Percentiles rank a stretch among this genome's conserved stretches.
These are phyloP conservation scores for Sinella curviseta DNA, from an alignment of 1,140 invertebrate genomes.

Conservation along the genomic window DNA sequence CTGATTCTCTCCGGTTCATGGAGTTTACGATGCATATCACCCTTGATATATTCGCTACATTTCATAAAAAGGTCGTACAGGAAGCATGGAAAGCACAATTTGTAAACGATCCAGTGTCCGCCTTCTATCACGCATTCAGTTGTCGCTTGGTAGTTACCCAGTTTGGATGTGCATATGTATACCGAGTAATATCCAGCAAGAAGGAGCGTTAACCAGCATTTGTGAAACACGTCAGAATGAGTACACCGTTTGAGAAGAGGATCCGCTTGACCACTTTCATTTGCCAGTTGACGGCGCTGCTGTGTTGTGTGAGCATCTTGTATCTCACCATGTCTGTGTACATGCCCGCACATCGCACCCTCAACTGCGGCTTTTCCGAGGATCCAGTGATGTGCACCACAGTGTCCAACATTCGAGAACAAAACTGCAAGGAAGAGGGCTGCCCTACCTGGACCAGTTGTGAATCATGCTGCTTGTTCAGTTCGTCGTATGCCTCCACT, in stretches of 20 bases:
- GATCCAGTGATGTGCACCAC: conserved; percentile 87
- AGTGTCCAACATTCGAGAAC: conserved; percentile 71
- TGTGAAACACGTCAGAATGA: conserved; percentile 59
- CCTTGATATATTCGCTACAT: too few species aligned
- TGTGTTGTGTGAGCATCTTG: conserved; percentile 82
- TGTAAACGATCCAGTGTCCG: too few species aligned
- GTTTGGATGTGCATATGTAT: too few species aligned
- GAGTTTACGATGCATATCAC: too few species aligned
- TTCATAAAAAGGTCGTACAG: too few species aligned
- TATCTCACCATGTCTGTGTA: conserved; percentile 83
- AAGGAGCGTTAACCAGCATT: not conserved
- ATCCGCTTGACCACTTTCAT: conserved; percentile 89
- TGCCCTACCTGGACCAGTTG: conserved; percentile 74
- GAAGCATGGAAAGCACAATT: too few species aligned
- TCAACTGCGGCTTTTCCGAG: conserved; percentile 78
- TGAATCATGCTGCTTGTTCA: conserved; percentile 87
- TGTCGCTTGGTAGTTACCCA: too few species aligned
- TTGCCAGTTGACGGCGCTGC: conserved; percentile 84
- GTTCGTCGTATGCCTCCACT: conserved; percentile 80
- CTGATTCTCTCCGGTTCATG: too few species aligned
- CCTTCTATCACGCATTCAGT: too few species aligned
- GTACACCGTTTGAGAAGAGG: conserved; percentile 79
- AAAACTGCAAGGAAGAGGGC: conserved; percentile 67
- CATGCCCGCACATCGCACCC: conserved; percentile 82
- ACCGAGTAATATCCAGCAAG: not conserved